These are phyloP conservation scores for Liolophura sinensis DNA, from an alignment of 1,140 invertebrate species.

Conservation along the genomic window DNA sequence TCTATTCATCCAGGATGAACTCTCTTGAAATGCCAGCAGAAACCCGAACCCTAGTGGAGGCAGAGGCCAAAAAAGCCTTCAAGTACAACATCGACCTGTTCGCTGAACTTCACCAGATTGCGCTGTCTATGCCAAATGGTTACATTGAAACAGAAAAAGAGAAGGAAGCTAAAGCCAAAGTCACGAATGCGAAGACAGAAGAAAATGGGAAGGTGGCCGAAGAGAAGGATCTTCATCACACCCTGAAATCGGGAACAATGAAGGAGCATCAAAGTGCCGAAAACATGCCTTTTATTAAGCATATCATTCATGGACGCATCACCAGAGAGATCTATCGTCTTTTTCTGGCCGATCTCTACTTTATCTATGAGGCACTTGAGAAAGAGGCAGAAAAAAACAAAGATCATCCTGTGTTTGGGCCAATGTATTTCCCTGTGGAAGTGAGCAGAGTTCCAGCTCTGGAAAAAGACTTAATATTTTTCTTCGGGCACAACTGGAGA, in stretches of 20 bases:
- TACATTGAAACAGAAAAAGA: too few relatives aligned
- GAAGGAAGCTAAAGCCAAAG: too few relatives aligned
- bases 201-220: too few relatives aligned
- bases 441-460: slow-evolving; percentile 5
- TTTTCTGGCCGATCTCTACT: slow-evolving; percentile 9
- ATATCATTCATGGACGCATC: slow-evolving; percentile 2
- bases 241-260: too few relatives aligned
- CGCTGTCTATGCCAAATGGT: too few relatives aligned
- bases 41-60: background rate
- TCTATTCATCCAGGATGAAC: slow-evolving; percentile 8
- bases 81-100: slow-evolving; percentile 13
- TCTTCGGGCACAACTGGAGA: slow-evolving; percentile 8
- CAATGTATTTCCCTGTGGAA: slow-evolving; percentile 10
- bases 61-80: slow-evolving; percentile 8
- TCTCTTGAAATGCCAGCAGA: background rate
- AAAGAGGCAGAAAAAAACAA: slow-evolving; percentile 1
- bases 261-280: slow-evolving; percentile 5
- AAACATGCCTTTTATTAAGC: slow-evolving; percentile 2
- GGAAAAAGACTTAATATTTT: slow-evolving; percentile 11
- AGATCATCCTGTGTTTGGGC: slow-evolving; percentile 1
- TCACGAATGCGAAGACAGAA: too few relatives aligned
- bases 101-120: background rate
- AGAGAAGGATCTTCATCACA: too few relatives aligned
- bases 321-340: slow-evolving; percentile 1
- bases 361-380: slow-evolving; percentile 11